Evolutionary conservation across 1,140 invertebrate genomes (phyloP), one percentile per base, ranked within the genome.

Genomic region (Aphaenogaster rudis): DNA sequence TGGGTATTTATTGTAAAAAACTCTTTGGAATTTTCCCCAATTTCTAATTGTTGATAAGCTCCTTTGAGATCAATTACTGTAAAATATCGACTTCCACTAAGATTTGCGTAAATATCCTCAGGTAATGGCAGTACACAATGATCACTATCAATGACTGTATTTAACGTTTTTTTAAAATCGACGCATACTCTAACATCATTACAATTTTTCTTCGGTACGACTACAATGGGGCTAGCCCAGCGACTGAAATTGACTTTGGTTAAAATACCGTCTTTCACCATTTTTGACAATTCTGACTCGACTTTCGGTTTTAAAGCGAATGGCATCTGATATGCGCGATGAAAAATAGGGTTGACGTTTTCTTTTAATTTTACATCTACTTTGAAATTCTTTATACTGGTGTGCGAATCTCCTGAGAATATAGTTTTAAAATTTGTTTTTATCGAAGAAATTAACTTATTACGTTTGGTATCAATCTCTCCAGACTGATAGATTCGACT

Each of bases 1-100:
- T 36, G 59, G 2, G 2, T 61, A 11, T 63, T 63, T 33, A 63
- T 63, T 15, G 59, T 63, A 36, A 63, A 61, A 15, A 36, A 33
- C 9, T 36, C 28, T 63, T 63, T 36, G 4, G 59, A 63, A 1
- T 33, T 15, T 5, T 63, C 59, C 2, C 11, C 59, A 63, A 63
- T 63, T 15, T 59, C 21, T n/a, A 59, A 61, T 13, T 61, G 13
- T 63, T 63, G 59, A 63, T 63, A 63, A 33, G 11, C 59, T 63
- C 13, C 11, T 33, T 63, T 33, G 6, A 63, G 28, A 63, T 63
- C 28, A 33, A 63, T 63, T 5, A 36, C 28, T 33, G 3, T 63
- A 63, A 63, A 63, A 61, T 61, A 61, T 3, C 21, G 3, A 15
- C 11, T 63, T 15, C 28, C 28, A 15, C 59, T 63, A 1, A 63